These are phyloP conservation scores for Pithecia hirsuta DNA, from an alignment of 2,797 vertebrate species.

Conservation along the genomic window DNA sequence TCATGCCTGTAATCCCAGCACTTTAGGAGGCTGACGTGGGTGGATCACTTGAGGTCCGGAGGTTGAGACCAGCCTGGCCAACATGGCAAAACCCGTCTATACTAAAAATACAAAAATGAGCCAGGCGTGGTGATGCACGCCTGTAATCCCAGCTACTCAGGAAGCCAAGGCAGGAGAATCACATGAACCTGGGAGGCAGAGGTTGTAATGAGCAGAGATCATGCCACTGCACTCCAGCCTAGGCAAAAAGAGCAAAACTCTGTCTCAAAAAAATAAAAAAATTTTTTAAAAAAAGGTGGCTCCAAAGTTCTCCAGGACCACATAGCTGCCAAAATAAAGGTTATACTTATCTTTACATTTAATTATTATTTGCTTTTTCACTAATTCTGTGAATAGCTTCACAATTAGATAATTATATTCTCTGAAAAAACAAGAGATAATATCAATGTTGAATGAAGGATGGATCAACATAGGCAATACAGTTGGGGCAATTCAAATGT, in stretches of 20 bases:
- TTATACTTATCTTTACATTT: not conserved
- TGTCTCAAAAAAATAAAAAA: not conserved
- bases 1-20: too few relatives aligned
- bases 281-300: not conserved
- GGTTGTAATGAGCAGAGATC: not conserved
- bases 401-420: not conserved
- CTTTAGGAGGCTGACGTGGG: too few relatives aligned
- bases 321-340: not conserved
- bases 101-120: too few relatives aligned
- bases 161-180: not conserved
- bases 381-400: not conserved
- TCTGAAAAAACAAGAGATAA: not conserved
- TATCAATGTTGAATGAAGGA: not conserved
- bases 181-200: not conserved
- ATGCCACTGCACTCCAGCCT: not conserved
- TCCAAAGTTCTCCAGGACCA: not conserved
- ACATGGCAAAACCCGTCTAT: too few relatives aligned
- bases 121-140: too few relatives aligned
- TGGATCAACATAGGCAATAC: not conserved
- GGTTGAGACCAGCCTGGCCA: too few relatives aligned
- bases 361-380: slow-evolving; percentile 32
- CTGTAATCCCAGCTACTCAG: not conserved
- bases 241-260: not conserved
- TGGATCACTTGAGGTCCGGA: too few relatives aligned
- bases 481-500: not conserved